These are phyloP conservation scores for Silurus aristotelis DNA, from an alignment of 2,797 vertebrate genomes.

Conservation along the genomic window DNA sequence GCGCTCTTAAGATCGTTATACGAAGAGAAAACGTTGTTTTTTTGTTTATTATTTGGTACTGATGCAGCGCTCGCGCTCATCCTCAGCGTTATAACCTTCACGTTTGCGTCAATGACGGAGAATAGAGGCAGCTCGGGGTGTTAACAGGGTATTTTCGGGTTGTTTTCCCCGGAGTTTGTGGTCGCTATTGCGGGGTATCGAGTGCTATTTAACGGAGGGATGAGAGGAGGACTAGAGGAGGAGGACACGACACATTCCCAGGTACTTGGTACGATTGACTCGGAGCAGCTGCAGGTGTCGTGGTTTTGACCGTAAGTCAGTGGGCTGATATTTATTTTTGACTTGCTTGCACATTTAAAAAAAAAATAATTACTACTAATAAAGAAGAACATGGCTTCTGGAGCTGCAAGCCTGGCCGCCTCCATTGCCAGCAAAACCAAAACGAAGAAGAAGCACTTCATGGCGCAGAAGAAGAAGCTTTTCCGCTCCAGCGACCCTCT, in stretches of 20 bases:
- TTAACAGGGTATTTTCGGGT: not conserved
- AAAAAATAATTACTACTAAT: too few relatives aligned
- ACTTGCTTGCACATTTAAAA: too few relatives aligned
- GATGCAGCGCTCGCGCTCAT: conserved; percentile 1
- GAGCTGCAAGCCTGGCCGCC: conserved; percentile 71
- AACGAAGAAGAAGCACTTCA: conserved; percentile 88
- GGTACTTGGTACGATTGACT: conserved; percentile 36
- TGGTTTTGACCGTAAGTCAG: conserved; percentile 21
- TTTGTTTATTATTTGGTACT: not conserved
- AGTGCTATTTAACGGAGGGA: conserved; percentile 42
- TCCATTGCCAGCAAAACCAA: conserved; percentile 84
- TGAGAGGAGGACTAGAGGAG: conserved; percentile 38
- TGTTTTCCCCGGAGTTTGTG: too few relatives aligned
- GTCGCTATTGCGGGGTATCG: not conserved
- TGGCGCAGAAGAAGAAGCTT: conserved; percentile 88
- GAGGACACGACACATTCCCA: conserved; percentile 32
- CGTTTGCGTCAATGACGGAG: conserved; percentile 58
- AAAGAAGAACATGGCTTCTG: conserved; percentile 80
- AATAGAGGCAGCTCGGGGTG: conserved; percentile 17
- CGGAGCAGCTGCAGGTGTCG: conserved; percentile 45
- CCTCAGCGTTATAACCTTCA: conserved; percentile 56
- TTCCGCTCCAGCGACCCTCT: conserved; percentile 86
- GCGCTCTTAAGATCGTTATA: too few relatives aligned
- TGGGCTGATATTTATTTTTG: not conserved
- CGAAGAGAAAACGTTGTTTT: not conserved